phyloP scores from a whole-genome alignment of 2,888 invertebrate species.

The Drosophila sordidula region DNA sequence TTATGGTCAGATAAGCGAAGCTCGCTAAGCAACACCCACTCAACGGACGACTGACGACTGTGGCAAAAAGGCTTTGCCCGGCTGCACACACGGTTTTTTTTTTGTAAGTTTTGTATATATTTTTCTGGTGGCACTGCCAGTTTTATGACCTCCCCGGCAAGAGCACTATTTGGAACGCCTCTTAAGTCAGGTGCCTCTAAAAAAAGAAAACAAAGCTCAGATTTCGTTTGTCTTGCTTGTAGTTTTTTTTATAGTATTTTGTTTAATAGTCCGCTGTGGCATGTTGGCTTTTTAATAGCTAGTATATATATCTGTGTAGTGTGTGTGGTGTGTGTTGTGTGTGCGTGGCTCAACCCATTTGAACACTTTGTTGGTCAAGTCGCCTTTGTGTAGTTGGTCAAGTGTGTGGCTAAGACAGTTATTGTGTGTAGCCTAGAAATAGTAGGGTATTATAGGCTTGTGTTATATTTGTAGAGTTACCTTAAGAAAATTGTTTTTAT shows the following conservation, averaged over 20 bases:
- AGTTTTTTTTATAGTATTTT: slow-evolving; percentile 40
- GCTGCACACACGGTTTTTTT: slow-evolving; percentile 24
- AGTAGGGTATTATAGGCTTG: slow-evolving; percentile 3
- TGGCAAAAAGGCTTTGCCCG: slow-evolving; percentile 26
- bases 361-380: slow-evolving; percentile 52
- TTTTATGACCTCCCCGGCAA: slow-evolving; percentile 74
- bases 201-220: slow-evolving; percentile 59
- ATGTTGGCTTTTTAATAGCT: slow-evolving; percentile 68
- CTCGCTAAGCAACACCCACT: slow-evolving; percentile 69
- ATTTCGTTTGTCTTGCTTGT: slow-evolving; percentile 52
- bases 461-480: background rate
- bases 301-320: slow-evolving; percentile 57
- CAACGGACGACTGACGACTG: slow-evolving; percentile 26
- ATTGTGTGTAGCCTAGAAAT: slow-evolving; percentile 7
- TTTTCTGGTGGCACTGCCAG: slow-evolving; percentile 72
- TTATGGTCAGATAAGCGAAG: slow-evolving; percentile 55
- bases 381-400: slow-evolving; percentile 28
- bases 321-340: slow-evolving; percentile 30
- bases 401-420: slow-evolving; percentile 26
- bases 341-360: slow-evolving; percentile 37
- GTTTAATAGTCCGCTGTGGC: slow-evolving; percentile 53
- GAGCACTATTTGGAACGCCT: slow-evolving; percentile 60
- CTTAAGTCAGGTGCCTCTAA: slow-evolving; percentile 69
- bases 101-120: slow-evolving; percentile 6
- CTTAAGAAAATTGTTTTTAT: background rate